A percentile compares a stretch with the other conserved stretches of the same genome.
Conservation (phyloP, 2,797 vertebrate species). For the Choloepus didactylus region DNA sequence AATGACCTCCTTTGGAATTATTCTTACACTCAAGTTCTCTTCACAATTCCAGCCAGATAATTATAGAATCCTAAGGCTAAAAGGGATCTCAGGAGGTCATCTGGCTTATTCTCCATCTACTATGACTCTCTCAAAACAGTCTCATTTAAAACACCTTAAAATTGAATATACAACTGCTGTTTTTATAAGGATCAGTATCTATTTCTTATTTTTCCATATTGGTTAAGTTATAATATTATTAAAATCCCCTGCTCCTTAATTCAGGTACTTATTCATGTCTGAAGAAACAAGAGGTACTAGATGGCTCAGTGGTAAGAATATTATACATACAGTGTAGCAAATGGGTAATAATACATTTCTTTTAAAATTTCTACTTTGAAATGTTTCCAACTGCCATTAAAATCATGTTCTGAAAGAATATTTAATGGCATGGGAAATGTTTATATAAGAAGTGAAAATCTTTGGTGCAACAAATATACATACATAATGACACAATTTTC, state of each 20-base stretch:
- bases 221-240: slow-evolving; percentile 14
- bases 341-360: not conserved
- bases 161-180: not conserved
- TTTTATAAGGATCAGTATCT: not conserved
- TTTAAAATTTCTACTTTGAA: slow-evolving; percentile 24
- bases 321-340: not conserved
- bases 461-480: not conserved
- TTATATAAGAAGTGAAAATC: not conserved
- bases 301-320: not conserved
- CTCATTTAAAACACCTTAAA: not conserved
- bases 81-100: not conserved
- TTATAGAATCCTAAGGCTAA: slow-evolving; percentile 22
- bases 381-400: slow-evolving; percentile 27
- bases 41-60: slow-evolving; percentile 8
- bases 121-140: not conserved
- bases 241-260: not conserved
- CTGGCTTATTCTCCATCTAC: not conserved
- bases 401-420: slow-evolving; percentile 25
- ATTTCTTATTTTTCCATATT: not conserved
- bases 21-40: not conserved
- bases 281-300: not conserved
- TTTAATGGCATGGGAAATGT: slow-evolving; percentile 20
- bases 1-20: slow-evolving; percentile 48
- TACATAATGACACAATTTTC: not conserved
- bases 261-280: not conserved